These are phyloP conservation scores for Gymnarchus niloticus DNA, from an alignment of 2,113 vertebrate genomes.

Conservation along the genomic window DNA sequence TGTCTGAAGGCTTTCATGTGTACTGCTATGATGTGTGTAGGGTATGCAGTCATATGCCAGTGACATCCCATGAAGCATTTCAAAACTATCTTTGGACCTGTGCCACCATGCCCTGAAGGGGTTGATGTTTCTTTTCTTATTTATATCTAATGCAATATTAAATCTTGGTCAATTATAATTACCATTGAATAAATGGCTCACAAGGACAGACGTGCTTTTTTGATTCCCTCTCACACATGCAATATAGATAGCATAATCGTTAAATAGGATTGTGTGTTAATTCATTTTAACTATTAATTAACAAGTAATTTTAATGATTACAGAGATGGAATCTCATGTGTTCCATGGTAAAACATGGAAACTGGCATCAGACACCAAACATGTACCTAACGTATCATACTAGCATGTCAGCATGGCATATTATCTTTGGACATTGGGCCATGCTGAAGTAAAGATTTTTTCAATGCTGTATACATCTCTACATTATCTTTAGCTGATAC, in stretches of 20 bases:
- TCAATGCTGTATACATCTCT: background rate
- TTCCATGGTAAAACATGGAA: background rate
- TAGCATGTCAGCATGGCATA: background rate
- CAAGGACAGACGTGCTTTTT: background rate
- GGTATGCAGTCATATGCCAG: background rate
- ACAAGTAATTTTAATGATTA: background rate
- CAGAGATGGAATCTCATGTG: background rate
- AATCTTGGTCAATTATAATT: background rate
- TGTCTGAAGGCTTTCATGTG: background rate
- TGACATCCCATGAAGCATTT: background rate
- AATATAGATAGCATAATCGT: background rate
- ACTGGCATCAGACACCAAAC: too few species aligned
- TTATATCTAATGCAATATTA: background rate
- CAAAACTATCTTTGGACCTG: background rate
- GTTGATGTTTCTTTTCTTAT: background rate
- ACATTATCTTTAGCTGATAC: background rate
- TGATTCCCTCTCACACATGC: background rate
- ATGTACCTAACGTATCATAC: background rate
- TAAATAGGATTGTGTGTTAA: background rate
- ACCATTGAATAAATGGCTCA: background rate
- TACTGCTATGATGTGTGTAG: background rate
- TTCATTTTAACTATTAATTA: background rate
- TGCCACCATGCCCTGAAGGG: background rate
- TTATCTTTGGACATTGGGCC: background rate
- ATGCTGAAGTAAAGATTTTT: background rate